A percentile compares a stretch with the other conserved stretches of the same genome.
phyloP scores from a whole-genome alignment of 2,113 vertebrate species.

The Oriolus oriolus region DNA sequence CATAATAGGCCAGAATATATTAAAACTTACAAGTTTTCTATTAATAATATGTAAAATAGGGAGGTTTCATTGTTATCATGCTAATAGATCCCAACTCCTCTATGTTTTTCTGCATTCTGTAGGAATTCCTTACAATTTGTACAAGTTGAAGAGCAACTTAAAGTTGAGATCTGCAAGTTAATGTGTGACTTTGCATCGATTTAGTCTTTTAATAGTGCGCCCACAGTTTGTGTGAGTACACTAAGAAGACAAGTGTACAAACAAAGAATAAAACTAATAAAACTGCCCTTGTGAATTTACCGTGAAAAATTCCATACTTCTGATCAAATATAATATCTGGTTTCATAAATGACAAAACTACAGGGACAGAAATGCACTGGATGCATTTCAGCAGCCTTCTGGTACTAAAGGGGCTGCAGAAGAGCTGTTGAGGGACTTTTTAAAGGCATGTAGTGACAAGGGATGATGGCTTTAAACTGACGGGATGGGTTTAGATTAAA shows the following conservation, averaged over 20 bases:
- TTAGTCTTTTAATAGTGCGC: neutral
- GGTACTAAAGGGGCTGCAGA: neutral
- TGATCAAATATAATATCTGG: neutral
- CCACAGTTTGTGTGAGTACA: neutral
- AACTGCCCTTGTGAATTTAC: constrained; percentile 18
- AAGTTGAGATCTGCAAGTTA: neutral
- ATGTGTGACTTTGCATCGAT: neutral
- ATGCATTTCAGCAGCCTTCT: neutral
- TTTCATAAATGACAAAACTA: constrained; percentile 39
- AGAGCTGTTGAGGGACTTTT: neutral
- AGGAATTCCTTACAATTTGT: neutral
- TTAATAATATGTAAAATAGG: rapidly evolving
- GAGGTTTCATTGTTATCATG: neutral
- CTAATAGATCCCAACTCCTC: neutral
- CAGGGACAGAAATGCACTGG: neutral
- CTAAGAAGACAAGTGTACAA: neutral
- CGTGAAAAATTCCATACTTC: neutral
- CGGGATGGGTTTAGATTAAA: neutral
- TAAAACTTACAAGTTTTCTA: neutral
- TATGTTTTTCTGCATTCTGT: neutral
- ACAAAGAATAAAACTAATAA: neutral
- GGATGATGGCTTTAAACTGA: neutral
- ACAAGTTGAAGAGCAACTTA: neutral
- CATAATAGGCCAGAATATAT: neutral
- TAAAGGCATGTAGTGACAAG: neutral